Evolutionary conservation across 2,888 invertebrate species (phyloP).

Genomic region (Macropis europaea): DNA sequence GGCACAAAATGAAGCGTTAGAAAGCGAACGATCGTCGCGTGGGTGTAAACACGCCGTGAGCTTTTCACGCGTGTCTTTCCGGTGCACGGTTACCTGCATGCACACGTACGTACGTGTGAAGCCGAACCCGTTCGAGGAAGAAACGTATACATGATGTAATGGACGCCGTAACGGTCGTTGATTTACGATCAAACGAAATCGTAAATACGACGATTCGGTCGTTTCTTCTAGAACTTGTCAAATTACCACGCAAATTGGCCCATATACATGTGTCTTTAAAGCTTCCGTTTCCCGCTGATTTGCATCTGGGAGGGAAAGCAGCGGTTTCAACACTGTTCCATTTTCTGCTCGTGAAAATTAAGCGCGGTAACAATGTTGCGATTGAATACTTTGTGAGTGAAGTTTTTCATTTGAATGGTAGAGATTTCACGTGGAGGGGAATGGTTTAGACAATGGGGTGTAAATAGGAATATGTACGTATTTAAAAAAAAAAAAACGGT

Average conservation of each 20-base stretch:
- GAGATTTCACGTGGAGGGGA: constrained; percentile 17
- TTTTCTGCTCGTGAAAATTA: too few relatives aligned
- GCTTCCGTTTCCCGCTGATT: constrained; percentile 20
- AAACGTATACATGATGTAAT: constrained; percentile 65
- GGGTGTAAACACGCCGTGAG: constrained; percentile 64
- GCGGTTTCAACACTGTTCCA: neutral
- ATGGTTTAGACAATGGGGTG: too few relatives aligned
- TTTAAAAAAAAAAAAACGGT: too few relatives aligned
- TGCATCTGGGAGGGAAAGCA: neutral
- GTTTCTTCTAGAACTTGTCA: constrained; percentile 13
- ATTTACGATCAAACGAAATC: constrained; percentile 55
- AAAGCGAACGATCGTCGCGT: constrained; percentile 61
- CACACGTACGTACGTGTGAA: constrained; percentile 12
- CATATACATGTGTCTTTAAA: neutral
- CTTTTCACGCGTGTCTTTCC: constrained; percentile 17
- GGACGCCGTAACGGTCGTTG: constrained; percentile 61
- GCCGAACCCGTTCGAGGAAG: constrained; percentile 28
- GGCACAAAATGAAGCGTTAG: constrained; percentile 55
- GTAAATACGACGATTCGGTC: constrained; percentile 18
- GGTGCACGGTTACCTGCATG: too few relatives aligned
- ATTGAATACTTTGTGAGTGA: constrained; percentile 10
- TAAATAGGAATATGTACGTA: too few relatives aligned
- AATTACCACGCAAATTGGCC: constrained; percentile 13
- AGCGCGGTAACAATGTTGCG: too few relatives aligned
- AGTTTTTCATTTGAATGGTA: constrained; percentile 14